A percentile compares a stretch with the other conserved stretches of the same genome.
Evolutionary conservation across 1,140 invertebrate genomes (phyloP).

Genomic region (Trichonephila clavata): DNA sequence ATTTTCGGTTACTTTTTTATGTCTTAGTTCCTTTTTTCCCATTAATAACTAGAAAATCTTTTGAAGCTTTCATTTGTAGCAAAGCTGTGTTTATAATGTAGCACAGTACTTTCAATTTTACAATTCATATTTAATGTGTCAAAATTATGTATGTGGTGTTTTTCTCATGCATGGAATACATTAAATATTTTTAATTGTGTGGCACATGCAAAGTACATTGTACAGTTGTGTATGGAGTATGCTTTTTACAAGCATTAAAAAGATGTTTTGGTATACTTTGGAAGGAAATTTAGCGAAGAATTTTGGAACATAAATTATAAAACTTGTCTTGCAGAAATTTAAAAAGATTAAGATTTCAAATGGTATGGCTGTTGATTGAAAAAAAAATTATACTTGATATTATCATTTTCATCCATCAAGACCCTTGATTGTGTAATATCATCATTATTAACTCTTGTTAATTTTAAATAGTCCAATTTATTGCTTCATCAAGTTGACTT

Average conservation of each 20-base stretch:
- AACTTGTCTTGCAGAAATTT: background rate
- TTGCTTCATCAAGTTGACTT: too few species aligned
- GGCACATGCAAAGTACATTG: slow-evolving; percentile 52
- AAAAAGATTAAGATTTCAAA: background rate
- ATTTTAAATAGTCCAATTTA: too few species aligned
- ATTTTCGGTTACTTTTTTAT: too few species aligned
- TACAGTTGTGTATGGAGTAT: slow-evolving; percentile 24
- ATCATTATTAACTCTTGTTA: too few species aligned
- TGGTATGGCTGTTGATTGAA: too few species aligned
- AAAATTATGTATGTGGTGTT: slow-evolving; percentile 37
- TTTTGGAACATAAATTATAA: background rate
- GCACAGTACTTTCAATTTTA: slow-evolving; percentile 13
- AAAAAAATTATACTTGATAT: too few species aligned
- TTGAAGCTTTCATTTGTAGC: background rate
- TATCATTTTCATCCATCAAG: too few species aligned
- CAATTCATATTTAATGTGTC: slow-evolving; percentile 20
- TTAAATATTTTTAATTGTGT: slow-evolving; percentile 32
- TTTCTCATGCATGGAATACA: slow-evolving; percentile 21
- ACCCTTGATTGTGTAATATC: too few species aligned
- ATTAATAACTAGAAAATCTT: background rate
- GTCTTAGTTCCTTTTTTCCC: too few species aligned
- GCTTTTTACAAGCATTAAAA: background rate
- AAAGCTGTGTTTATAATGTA: slow-evolving; percentile 24
- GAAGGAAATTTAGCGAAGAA: background rate
- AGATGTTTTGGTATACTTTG: background rate